These are phyloP conservation scores for Selenia dentaria DNA, from an alignment of 2,888 invertebrate species.

Conservation along the genomic window DNA sequence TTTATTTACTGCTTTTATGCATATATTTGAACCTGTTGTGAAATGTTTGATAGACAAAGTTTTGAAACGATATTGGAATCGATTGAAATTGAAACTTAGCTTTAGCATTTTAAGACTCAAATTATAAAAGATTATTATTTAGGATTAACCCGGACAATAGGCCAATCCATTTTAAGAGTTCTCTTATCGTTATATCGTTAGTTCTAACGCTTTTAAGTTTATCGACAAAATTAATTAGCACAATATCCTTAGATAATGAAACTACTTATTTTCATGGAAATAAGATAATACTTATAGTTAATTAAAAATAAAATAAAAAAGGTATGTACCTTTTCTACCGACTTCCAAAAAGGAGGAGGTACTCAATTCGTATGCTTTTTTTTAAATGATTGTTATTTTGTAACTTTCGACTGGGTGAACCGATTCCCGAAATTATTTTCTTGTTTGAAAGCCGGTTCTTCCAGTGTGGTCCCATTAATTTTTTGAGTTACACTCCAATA, in stretches of 20 bases:
- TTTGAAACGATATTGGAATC: slow-evolving; percentile 33
- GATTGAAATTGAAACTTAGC: slow-evolving; percentile 14
- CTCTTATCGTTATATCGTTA: slow-evolving; percentile 20
- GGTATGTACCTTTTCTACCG: too few species aligned
- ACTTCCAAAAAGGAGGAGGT: too few species aligned
- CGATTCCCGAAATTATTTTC: too few species aligned
- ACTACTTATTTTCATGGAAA: neutral
- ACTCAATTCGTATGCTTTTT: too few species aligned
- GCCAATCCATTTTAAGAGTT: slow-evolving; percentile 20
- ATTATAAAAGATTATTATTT: neutral
- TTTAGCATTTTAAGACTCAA: neutral
- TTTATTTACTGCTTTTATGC: slow-evolving; percentile 8
- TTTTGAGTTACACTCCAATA: too few species aligned
- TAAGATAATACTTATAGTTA: neutral
- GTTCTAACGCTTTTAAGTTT: slow-evolving; percentile 17
- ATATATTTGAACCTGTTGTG: slow-evolving; percentile 12
- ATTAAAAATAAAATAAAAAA: neutral
- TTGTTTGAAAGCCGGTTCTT: too few species aligned
- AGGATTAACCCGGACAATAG: slow-evolving; percentile 5
- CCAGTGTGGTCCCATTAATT: too few species aligned
- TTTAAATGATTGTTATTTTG: too few species aligned
- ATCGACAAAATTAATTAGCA: slow-evolving; percentile 17
- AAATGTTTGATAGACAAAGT: slow-evolving; percentile 29
- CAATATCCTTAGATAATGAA: slow-evolving; percentile 12
- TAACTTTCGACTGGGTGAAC: too few species aligned